A percentile compares a stretch with the other conserved stretches of the same genome.
Conservation (phyloP, 2,113 vertebrate genomes). For the Tinamus guttatus region DNA sequence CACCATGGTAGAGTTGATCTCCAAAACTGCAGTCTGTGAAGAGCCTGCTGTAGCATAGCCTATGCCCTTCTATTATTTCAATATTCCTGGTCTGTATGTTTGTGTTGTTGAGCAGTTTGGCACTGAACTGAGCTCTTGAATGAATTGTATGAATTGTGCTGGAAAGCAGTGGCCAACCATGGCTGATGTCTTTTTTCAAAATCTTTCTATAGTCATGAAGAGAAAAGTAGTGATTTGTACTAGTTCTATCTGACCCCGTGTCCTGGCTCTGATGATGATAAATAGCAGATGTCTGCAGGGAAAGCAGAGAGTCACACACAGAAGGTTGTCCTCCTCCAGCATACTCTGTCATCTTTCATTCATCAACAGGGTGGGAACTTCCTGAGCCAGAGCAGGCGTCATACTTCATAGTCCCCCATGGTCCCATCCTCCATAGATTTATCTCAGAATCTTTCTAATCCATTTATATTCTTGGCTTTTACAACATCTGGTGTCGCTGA, state of each 20-base stretch:
- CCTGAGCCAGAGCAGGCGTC: neutral
- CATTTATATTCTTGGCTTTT: slow-evolving; percentile 6
- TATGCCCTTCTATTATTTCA: neutral
- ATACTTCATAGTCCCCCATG: neutral
- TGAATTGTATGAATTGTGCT: neutral
- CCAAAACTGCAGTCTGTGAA: neutral
- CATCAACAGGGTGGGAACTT: neutral
- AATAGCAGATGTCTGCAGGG: neutral
- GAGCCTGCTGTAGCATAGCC: neutral
- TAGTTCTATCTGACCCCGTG: fast-evolving
- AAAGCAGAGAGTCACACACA: neutral
- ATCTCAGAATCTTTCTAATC: slow-evolving; percentile 3
- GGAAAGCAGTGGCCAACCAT: neutral
- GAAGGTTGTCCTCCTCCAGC: neutral
- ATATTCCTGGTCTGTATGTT: neutral
- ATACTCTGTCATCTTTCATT: neutral
- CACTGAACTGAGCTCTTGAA: neutral
- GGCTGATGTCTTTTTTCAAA: neutral
- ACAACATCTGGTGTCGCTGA: neutral
- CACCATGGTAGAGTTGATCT: neutral
- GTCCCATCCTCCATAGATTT: neutral
- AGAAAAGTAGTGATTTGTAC: neutral
- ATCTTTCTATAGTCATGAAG: neutral
- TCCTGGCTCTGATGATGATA: neutral
- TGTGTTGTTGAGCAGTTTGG: neutral